Evolutionary conservation across 2,888 invertebrate species (phyloP).

Genomic region (Matsumyia berberina): DNA sequence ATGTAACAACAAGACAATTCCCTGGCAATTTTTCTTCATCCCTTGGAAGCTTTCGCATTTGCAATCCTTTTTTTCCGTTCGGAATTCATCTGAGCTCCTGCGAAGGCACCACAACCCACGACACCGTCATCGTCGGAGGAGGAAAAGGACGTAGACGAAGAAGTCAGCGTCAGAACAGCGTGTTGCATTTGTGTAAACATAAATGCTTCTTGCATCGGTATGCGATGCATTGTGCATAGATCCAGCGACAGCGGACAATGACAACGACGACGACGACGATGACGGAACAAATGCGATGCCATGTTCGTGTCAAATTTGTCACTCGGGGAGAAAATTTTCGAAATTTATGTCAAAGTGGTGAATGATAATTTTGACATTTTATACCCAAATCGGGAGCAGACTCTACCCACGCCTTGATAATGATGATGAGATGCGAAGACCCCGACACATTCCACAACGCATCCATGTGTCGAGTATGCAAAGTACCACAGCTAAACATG

Average conservation of each 20-base stretch:
- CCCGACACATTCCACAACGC: constrained; percentile 5
- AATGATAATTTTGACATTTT: constrained; percentile 69
- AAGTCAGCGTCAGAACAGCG: constrained; percentile 36
- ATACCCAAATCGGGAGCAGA: constrained; percentile 29
- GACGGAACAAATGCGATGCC: constrained; percentile 58
- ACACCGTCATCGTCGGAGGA: constrained; percentile 11
- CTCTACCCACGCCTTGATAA: constrained; percentile 13
- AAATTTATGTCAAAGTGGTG: constrained; percentile 58
- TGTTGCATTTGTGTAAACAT: constrained; percentile 69
- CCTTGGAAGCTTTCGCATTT: constrained; percentile 53
- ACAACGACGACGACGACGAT: constrained; percentile 30
- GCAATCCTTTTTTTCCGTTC: constrained; percentile 23
- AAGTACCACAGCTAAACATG: constrained; percentile 10
- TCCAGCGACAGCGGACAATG: constrained; percentile 15
- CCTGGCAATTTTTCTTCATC: constrained; percentile 66
- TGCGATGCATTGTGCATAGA: constrained; percentile 37
- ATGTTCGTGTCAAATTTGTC: constrained; percentile 73
- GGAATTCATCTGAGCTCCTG: constrained; percentile 44
- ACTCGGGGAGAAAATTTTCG: constrained; percentile 55
- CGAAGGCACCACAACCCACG: constrained; percentile 13
- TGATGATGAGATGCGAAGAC: constrained; percentile 44
- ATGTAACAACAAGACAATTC: constrained; percentile 72
- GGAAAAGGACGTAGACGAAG: not conserved
- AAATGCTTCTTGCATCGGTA: constrained; percentile 50
- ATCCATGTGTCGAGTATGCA: not conserved